Evolutionary conservation across 2,888 invertebrate genomes (phyloP).

Genomic region (Heliconius sara): DNA sequence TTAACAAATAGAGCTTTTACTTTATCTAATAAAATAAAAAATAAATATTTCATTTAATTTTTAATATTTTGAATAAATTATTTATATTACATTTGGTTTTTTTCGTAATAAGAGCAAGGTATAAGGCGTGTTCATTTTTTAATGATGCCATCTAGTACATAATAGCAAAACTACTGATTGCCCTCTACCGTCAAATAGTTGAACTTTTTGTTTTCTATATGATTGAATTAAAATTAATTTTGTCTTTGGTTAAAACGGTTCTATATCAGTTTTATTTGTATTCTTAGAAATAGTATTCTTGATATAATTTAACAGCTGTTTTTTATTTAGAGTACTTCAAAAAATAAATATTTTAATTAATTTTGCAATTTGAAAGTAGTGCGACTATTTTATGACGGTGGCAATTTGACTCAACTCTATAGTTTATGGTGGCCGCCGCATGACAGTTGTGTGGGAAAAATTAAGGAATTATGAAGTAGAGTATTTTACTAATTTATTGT

Average conservation of each 20-base stretch:
- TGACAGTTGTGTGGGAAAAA: slow-evolving; percentile 56
- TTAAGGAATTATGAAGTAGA: slow-evolving; percentile 56
- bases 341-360: neutral
- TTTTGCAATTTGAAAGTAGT: neutral
- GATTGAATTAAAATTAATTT: neutral
- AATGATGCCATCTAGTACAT: slow-evolving; percentile 18
- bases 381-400: slow-evolving; percentile 22
- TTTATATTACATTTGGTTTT: too few relatives aligned
- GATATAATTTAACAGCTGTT: neutral
- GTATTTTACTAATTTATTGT: slow-evolving; percentile 70
- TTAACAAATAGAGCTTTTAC: neutral
- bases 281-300: neutral
- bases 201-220: neutral
- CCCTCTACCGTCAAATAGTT: slow-evolving; percentile 22
- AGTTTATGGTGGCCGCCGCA: slow-evolving; percentile 53
- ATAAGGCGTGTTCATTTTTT: neutral
- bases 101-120: too few relatives aligned
- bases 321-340: neutral
- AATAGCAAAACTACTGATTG: slow-evolving; percentile 19
- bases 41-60: too few relatives aligned
- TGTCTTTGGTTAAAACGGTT: neutral
- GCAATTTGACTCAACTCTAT: slow-evolving; percentile 42
- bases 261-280: neutral
- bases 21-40: too few relatives aligned
- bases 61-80: too few relatives aligned